Conservation (phyloP, 1,140 invertebrate species). For the Tachypleus tridentatus region DNA sequence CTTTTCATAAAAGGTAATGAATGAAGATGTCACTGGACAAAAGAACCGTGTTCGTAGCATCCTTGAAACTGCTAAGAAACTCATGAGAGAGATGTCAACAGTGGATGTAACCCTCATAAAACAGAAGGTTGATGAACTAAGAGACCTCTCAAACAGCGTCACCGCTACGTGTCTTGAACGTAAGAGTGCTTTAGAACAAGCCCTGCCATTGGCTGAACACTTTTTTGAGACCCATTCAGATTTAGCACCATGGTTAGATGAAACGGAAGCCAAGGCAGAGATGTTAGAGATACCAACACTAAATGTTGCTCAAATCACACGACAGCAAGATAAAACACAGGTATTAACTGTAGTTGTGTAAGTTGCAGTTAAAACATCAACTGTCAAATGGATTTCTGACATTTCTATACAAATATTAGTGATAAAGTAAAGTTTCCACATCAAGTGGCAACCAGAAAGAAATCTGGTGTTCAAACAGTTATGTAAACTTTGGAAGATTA, state of each 20-base stretch:
- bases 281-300: conserved; percentile 81
- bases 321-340: conserved; percentile 90
- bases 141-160: conserved; percentile 82
- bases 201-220: conserved; percentile 80
- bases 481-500: too few relatives aligned
- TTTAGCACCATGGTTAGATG: conserved; percentile 79
- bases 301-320: conserved; percentile 78
- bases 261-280: conserved; percentile 82
- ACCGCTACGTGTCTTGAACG: conserved; percentile 70
- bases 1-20: conserved; percentile 47
- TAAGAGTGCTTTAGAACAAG: conserved; percentile 80
- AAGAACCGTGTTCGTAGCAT: conserved; percentile 82
- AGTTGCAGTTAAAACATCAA: too few relatives aligned
- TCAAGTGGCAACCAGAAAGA: too few relatives aligned
- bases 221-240: conserved; percentile 86
- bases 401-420: too few relatives aligned
- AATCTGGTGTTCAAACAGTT: too few relatives aligned
- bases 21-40: conserved; percentile 89
- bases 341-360: conserved; percentile 29
- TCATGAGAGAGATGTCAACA: conserved; percentile 77
- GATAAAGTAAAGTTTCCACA: too few relatives aligned
- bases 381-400: too few relatives aligned
- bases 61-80: conserved; percentile 79
- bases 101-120: conserved; percentile 75
- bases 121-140: conserved; percentile 80